Conservation (phyloP, 1,140 invertebrate species). For the Caenorhabditis tropicalis region DNA sequence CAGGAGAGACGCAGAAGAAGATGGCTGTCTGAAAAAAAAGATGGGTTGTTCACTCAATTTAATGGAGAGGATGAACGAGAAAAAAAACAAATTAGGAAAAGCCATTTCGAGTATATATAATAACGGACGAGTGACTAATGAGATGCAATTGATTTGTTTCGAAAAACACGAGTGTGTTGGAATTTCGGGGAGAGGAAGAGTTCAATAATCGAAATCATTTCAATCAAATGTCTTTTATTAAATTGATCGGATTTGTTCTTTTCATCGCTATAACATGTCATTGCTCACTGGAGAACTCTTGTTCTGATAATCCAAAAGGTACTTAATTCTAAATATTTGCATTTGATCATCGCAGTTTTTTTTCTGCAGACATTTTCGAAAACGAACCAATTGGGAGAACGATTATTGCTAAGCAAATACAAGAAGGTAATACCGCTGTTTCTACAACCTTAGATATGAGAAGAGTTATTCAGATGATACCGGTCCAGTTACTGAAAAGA, state of each 20-base stretch:
- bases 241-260: neutral
- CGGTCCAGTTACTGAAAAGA: too few relatives aligned
- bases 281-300: neutral
- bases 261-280: neutral
- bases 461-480: too few relatives aligned
- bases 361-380: too few relatives aligned
- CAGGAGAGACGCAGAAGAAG: neutral
- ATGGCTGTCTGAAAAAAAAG: neutral
- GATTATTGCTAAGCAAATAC: too few relatives aligned
- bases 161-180: neutral
- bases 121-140: neutral
- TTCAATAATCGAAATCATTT: neutral
- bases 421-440: too few relatives aligned
- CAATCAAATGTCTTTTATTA: neutral
- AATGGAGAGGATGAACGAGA: neutral
- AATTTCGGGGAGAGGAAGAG: neutral
- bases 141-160: neutral
- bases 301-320: neutral
- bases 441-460: too few relatives aligned
- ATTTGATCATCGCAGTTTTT: too few relatives aligned
- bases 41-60: neutral
- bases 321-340: too few relatives aligned
- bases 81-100: slow-evolving; percentile 16
- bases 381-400: neutral
- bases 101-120: neutral